A percentile compares a stretch with the other conserved stretches of the same genome.
Conservation (phyloP, 2,797 vertebrate species). For the Iguana delicatissima region DNA sequence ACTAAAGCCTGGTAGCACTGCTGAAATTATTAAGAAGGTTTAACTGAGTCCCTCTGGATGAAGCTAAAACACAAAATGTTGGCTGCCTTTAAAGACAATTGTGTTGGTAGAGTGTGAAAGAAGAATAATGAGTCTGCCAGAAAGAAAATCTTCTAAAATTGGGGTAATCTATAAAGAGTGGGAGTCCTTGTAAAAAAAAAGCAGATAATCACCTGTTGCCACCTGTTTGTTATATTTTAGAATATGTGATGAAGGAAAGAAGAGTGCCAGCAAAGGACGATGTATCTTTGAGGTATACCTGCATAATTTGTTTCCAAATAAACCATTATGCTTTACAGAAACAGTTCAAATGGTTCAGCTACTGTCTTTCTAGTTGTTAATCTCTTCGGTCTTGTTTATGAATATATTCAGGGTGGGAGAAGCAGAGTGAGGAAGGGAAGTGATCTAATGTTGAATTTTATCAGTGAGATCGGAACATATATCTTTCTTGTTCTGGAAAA, state of each 20-base stretch:
- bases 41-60: too few relatives aligned
- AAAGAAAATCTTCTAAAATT: too few relatives aligned
- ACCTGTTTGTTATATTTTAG: constrained; percentile 64
- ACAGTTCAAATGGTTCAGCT: background rate
- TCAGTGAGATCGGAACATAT: background rate
- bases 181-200: too few relatives aligned
- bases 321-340: background rate
- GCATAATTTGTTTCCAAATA: constrained; percentile 29
- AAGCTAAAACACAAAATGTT: too few relatives aligned
- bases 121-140: too few relatives aligned
- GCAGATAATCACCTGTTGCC: too few relatives aligned
- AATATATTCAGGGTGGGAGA: too few relatives aligned
- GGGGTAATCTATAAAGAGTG: too few relatives aligned
- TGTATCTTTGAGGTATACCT: constrained; percentile 78
- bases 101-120: too few relatives aligned
- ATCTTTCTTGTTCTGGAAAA: background rate
- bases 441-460: accelerated
- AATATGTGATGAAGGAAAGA: constrained; percentile 69
- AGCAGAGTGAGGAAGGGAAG: background rate
- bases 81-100: too few relatives aligned
- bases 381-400: background rate
- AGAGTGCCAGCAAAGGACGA: constrained; percentile 35
- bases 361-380: background rate
- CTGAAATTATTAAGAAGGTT: too few relatives aligned
- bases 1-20: too few relatives aligned